Base-by-base conservation (phyloP, 2,797 vertebrate species). In the Tadarida brasiliensis region DNA sequence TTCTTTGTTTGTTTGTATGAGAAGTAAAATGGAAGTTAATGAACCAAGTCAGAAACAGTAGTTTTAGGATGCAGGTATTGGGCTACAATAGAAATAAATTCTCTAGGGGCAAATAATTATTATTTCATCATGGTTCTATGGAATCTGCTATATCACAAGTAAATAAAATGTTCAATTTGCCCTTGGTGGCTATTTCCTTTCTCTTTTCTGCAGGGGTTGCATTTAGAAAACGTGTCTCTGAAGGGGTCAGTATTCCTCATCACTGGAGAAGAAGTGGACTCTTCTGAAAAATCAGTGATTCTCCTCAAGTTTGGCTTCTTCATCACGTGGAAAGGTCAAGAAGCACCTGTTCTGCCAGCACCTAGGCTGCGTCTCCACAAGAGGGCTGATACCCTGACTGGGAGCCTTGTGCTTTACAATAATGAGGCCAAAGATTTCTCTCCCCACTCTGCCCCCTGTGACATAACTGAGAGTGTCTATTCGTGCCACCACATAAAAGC, bases 21-120 rank as follows among this genome's bases (percentile, higher is more conserved):
- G 47, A 77, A 85, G 70, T 61, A 94, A 92, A 94, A 65, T 49
- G 26, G 19, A 85, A 71, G 26, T 39, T 81, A 82, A 86, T n/a
- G 12, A 57, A 39, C 44, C 22, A 30, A 73, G 6, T 71, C 44
- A 86, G 51, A 77, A 93, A 3, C 12, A 63, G 6, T 74, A 87
- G n/a, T 82, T 65, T 82, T 11, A 83, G 68, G 19, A 35, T 87
- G 24, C 15, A 61, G 26, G 33, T 85, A 78, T 10, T 85, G 77
- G 17, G 56, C 5, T 77, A 87, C n/a, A 94, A 63, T 77, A 81
- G 22, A 93, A 68, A 39, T 76, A 28, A 12, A 74, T 39, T 82
- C 15, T 39, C 78, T 28, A 77, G 7, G 15, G 26, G 20, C 63
- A 88, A 92, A 47, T 5, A 74, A 17, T 84, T 56, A 57, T 71